phyloP scores from a whole-genome alignment of 2,797 vertebrate species.

The Sus cebifrons region DNA sequence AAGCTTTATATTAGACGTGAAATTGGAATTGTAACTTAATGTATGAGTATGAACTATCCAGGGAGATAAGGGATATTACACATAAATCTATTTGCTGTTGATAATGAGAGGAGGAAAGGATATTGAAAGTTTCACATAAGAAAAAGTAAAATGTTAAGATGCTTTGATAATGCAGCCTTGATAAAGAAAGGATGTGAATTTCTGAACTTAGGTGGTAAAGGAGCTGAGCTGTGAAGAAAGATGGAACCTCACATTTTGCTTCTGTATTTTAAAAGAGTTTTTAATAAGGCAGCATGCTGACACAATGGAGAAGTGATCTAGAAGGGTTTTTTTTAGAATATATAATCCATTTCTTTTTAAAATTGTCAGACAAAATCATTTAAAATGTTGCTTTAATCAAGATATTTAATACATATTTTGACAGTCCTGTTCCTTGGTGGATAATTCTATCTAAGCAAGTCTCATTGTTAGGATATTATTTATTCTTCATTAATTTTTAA shows the following conservation, averaged over 20 bases:
- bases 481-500: conserved; percentile 83
- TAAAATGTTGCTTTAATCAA: conserved; percentile 72
- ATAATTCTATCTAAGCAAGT: conserved; percentile 61
- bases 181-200: neutral
- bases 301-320: neutral
- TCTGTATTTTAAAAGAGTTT: conserved; percentile 45
- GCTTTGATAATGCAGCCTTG: neutral
- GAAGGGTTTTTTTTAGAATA: neutral
- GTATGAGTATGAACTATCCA: neutral
- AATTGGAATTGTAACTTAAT: conserved; percentile 32
- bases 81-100: neutral
- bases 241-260: neutral
- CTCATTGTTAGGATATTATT: conserved; percentile 71
- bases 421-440: conserved; percentile 51
- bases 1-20: conserved; percentile 3
- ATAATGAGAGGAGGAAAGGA: neutral
- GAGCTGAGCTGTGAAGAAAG: neutral
- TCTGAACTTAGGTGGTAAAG: neutral
- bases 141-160: neutral
- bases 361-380: conserved; percentile 44
- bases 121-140: neutral
- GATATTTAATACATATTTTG: conserved; percentile 60
- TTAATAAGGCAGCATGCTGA: neutral
- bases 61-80: neutral
- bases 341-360: neutral